phyloP scores from a whole-genome alignment of 2,113 vertebrate genomes.

The Epinephelus cyanopodus region DNA sequence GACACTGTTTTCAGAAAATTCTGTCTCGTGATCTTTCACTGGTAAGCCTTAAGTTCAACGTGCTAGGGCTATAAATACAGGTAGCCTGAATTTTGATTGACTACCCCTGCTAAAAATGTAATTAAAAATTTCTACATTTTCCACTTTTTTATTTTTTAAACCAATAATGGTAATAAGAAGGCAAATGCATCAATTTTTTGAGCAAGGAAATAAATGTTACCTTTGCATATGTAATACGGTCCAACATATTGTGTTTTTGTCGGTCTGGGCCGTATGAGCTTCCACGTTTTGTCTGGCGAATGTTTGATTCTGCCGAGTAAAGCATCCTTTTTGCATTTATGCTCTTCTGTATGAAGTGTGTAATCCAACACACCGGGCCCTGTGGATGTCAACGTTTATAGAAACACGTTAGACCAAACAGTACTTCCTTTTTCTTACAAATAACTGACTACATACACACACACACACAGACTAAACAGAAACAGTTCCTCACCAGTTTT shows the following conservation, averaged over 20 bases:
- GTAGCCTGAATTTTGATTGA: too few relatives aligned
- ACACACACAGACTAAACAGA: neutral
- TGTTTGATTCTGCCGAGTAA: conserved; percentile 93
- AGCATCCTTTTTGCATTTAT: conserved; percentile 98
- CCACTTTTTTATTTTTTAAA: too few relatives aligned
- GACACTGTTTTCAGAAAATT: too few relatives aligned
- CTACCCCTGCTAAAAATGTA: too few relatives aligned
- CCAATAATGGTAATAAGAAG: neutral
- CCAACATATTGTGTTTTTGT: conserved; percentile 97
- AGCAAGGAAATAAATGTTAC: conserved; percentile 72
- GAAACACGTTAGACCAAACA: neutral
- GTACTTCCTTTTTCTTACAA: neutral
- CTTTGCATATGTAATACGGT: conserved; percentile 99
- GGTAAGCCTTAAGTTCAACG: too few relatives aligned
- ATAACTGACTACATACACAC: neutral
- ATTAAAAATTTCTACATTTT: too few relatives aligned
- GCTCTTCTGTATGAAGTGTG: conserved; percentile 87
- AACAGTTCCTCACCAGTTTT: conserved; percentile 89
- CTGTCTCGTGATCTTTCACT: too few relatives aligned
- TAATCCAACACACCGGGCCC: conserved; percentile 92
- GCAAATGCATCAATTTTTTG: neutral
- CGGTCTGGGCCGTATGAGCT: conserved; percentile 95
- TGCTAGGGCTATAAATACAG: too few relatives aligned
- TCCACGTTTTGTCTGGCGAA: conserved; percentile 90
- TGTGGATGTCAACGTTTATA: conserved; percentile 54